Percentiles rank a stretch among this genome's conserved stretches.
phyloP scores from a whole-genome alignment of 2,888 invertebrate species.

The Clitarchus hookeri region DNA sequence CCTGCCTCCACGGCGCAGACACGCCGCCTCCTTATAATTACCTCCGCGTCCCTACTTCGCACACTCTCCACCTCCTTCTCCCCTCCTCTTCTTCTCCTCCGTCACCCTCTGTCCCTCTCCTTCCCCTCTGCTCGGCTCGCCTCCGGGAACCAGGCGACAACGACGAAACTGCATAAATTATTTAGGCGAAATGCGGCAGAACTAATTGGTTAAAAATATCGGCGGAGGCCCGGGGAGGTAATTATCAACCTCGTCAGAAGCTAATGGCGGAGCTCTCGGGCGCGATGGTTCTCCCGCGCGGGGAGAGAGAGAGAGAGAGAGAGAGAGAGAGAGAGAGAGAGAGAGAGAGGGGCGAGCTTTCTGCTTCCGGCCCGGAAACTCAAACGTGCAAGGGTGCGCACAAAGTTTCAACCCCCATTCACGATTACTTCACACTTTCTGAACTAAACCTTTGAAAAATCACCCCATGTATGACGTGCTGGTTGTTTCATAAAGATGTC shows the following conservation, averaged over 20 bases:
- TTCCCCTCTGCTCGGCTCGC: conserved; percentile 15
- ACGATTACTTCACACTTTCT: too few species aligned
- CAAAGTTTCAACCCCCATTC: too few species aligned
- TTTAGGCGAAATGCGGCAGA: conserved; percentile 38
- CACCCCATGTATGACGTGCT: too few species aligned
- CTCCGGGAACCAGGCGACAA: conserved; percentile 20
- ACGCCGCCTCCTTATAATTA: conserved; percentile 27
- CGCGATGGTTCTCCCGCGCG: neutral
- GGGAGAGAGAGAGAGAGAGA: too few species aligned
- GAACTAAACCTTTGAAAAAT: too few species aligned
- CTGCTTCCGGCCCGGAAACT: too few species aligned
- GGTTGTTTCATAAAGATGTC: too few species aligned
- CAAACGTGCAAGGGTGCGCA: too few species aligned
- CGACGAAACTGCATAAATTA: conserved; percentile 35
- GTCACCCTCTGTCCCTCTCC: conserved; percentile 20
- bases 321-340: too few species aligned
- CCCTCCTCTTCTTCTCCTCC: conserved; percentile 1
- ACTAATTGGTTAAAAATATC: conserved; percentile 38
- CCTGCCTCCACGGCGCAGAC: neutral
- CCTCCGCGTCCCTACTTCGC: neutral
- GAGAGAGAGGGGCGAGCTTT: too few species aligned
- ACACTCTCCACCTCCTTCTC: conserved; percentile 22
- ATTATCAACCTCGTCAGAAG: neutral
- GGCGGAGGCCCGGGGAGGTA: conserved; percentile 20
- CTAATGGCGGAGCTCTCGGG: neutral